Conservation (phyloP, 2,113 vertebrate species). For the Lasiurus borealis region DNA sequence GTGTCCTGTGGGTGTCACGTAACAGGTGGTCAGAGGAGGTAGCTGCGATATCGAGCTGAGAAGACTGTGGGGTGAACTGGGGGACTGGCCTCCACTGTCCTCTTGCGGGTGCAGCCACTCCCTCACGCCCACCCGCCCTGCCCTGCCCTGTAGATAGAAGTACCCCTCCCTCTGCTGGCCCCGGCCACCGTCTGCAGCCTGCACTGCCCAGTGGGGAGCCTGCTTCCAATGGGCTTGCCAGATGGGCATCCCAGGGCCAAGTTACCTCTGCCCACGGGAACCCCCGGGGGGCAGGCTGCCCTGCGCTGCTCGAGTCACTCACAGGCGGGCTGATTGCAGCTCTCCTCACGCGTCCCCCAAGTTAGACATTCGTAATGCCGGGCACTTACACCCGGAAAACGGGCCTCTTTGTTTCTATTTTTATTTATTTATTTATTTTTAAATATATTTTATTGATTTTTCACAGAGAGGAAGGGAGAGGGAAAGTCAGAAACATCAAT, state of each 20-base stretch:
- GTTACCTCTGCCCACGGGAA: not conserved
- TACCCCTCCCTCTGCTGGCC: not conserved
- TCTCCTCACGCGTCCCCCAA: not conserved
- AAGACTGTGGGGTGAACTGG: not conserved
- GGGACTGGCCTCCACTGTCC: not conserved
- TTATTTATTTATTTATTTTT: too few species aligned
- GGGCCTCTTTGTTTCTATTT: not conserved
- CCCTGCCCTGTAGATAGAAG: too few species aligned
- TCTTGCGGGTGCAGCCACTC: not conserved
- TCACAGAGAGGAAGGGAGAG: too few species aligned
- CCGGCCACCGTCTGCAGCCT: not conserved
- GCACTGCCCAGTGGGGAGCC: not conserved
- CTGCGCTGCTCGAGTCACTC: not conserved
- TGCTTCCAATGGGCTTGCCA: not conserved
- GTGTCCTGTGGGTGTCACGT: accelerated
- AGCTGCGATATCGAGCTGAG: not conserved
- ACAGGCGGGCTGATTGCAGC: not conserved
- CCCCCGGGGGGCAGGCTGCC: not conserved
- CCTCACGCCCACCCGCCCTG: not conserved
- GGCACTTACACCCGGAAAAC: not conserved
- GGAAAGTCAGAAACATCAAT: too few species aligned
- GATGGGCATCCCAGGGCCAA: not conserved
- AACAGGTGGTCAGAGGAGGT: not conserved
- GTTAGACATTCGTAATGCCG: not conserved
- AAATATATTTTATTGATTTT: too few species aligned